phyloP scores from a whole-genome alignment of 2,888 invertebrate species.

The Agrilus biguttatus region DNA sequence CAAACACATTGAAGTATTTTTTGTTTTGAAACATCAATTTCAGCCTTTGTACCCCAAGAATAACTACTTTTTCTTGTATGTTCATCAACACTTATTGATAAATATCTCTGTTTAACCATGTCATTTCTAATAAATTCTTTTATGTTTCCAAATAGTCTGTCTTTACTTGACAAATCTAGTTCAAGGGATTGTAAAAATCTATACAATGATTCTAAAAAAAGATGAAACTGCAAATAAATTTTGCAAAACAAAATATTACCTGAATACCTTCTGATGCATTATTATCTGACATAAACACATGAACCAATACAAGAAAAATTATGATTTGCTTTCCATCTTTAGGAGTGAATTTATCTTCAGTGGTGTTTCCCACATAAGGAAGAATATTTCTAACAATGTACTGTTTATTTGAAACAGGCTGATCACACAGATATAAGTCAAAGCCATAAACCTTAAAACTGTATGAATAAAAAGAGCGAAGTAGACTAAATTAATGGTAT shows the following conservation, averaged over 20 bases:
- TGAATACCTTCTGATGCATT: constrained; percentile 4
- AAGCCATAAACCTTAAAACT: constrained; percentile 7
- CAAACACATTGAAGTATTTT: constrained; percentile 7
- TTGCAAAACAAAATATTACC: too few relatives aligned
- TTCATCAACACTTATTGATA: constrained; percentile 3
- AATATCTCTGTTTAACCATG: constrained; percentile 9
- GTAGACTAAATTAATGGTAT: not conserved
- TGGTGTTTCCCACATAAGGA: constrained; percentile 2
- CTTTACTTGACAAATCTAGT: constrained; percentile 4
- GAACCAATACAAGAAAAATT: constrained; percentile 7
- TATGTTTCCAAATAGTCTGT: constrained; percentile 7
- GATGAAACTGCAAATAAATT: not conserved
- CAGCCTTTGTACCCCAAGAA: constrained; percentile 6
- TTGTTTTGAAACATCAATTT: constrained; percentile 8
- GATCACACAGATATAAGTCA: constrained; percentile 4
- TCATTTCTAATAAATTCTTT: constrained; percentile 5
- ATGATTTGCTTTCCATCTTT: constrained; percentile 7
- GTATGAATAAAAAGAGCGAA: not conserved
- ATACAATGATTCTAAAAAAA: constrained; percentile 6
- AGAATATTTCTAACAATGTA: constrained; percentile 5
- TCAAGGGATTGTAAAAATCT: constrained; percentile 5
- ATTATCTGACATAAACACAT: constrained; percentile 7
- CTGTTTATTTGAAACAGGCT: constrained; percentile 1
- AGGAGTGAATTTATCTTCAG: not conserved
- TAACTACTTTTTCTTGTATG: constrained; percentile 3